Evolutionary conservation across 1,140 invertebrate genomes (phyloP), one percentile per base, ranked within the genome.

Genomic region (Mamestra configurata): DNA sequence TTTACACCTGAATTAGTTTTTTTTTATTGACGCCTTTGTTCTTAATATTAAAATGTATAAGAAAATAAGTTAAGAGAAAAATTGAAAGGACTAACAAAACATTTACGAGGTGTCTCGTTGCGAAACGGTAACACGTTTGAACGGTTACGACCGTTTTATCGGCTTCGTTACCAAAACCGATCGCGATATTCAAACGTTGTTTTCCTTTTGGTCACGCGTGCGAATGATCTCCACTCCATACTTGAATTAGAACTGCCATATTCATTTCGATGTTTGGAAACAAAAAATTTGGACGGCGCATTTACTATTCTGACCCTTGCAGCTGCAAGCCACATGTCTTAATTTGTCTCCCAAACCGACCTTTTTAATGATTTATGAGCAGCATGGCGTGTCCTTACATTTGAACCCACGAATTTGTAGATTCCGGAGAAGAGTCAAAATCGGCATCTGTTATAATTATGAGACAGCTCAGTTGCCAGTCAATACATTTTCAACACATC

Each of bases 191-290:
- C 80, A 84, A 82, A 77, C 59, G 18, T 82, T 92, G 91, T 92
- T 93, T 90, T 90, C 83, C 78, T 86, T 92, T 90, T 72, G 84
- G 90, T 90, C 91, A 93, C 91, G 92, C 84, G 79, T 89, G 59
- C 71, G 77, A 79, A 76, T 75, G 66, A 82, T 46, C 64, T 27
- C 71, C 55, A 31, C 37, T 79, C 31, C 27, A 53, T 15, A 53
- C 59, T 66, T 66, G 43, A 68, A 37, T 68, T 77, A 53, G 49
- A 72, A 72, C 27, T 68, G 49, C 22, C 27, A 76, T 18, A 51
- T 61, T 77, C 20, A 35, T 22, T 66, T 77, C 49, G 46, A 61
- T 77, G 27, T 66, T 68, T 40, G 43, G n/a, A 53, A 66, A 66
- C 46, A 77, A 77, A 77, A 77, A 77, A 77, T 37, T 27, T 68